These are phyloP conservation scores for Sisor rabdophorus DNA, from an alignment of 2,113 vertebrate species.

Conservation along the genomic window DNA sequence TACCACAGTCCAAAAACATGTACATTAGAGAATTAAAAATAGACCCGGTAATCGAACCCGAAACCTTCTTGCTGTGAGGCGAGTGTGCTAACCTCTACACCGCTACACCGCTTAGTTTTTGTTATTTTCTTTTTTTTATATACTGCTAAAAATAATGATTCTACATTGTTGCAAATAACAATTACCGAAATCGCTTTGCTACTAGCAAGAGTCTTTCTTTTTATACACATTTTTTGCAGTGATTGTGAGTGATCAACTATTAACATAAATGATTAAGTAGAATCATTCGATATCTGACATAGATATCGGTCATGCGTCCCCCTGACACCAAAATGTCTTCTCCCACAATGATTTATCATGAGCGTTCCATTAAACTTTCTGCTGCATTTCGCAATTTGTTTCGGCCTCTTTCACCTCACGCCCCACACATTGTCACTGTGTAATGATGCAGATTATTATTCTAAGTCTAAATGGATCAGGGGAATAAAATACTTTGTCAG, in stretches of 20 bases:
- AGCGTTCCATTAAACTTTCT: slow-evolving; percentile 18
- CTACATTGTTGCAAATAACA: neutral
- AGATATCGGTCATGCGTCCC: slow-evolving; percentile 32
- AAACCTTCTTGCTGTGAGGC: no score
- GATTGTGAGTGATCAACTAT: slow-evolving; percentile 16
- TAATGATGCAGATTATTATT: slow-evolving; percentile 17
- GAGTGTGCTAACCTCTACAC: no score
- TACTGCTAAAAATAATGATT: no score
- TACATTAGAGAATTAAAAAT: no score
- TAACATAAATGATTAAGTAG: slow-evolving; percentile 20
- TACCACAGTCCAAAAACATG: no score
- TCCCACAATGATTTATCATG: slow-evolving; percentile 19
- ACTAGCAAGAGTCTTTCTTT: neutral
- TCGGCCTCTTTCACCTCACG: slow-evolving; percentile 2
- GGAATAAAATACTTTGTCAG: neutral
- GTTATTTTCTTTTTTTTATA: no score
- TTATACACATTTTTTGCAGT: no score
- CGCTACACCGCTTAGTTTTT: no score
- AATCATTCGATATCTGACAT: slow-evolving; percentile 10
- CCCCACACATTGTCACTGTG: slow-evolving; percentile 8
- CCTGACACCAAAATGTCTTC: slow-evolving; percentile 28
- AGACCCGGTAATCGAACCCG: no score
- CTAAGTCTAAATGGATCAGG: neutral
- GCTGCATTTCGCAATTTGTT: slow-evolving; percentile 21
- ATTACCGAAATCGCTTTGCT: neutral